Conservation (phyloP, 2,113 vertebrate species). For the Ranitomeya variabilis region DNA sequence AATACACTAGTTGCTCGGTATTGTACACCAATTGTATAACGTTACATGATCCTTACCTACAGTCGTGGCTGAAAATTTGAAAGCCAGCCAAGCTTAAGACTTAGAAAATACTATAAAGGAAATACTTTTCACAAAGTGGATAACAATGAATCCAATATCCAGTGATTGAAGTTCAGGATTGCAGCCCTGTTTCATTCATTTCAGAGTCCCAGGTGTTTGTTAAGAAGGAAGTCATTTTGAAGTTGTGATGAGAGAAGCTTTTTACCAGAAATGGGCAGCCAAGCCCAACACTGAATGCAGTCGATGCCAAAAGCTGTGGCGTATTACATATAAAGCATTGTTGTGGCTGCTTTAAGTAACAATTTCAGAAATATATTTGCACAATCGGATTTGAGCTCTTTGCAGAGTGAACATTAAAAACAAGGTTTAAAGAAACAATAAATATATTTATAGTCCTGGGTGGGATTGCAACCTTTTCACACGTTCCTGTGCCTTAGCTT, state of each 20-base stretch:
- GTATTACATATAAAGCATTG: conserved; percentile 61
- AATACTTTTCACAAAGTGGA: conserved; percentile 42
- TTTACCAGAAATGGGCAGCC: conserved; percentile 64
- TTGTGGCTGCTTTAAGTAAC: conserved; percentile 60
- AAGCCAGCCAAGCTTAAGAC: conserved; percentile 10
- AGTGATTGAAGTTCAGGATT: conserved; percentile 65
- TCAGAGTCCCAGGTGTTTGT: conserved; percentile 71
- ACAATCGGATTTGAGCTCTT: conserved; percentile 57
- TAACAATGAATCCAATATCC: conserved; percentile 40
- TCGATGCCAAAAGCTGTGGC: conserved; percentile 58
- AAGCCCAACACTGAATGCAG: conserved; percentile 61
- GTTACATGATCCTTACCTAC: conserved; percentile 18
- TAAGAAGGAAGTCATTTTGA: conserved; percentile 64
- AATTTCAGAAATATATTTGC: conserved; percentile 52
- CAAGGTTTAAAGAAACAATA: conserved; percentile 56
- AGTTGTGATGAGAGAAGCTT: conserved; percentile 67
- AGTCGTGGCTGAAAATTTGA: conserved; percentile 14
- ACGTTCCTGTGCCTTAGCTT: conserved; percentile 59
- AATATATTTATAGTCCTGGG: conserved; percentile 41
- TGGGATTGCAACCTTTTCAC: conserved; percentile 56
- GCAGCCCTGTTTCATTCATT: conserved; percentile 64
- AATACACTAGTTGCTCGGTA: neutral
- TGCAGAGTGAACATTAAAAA: conserved; percentile 54
- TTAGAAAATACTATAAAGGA: conserved; percentile 26
- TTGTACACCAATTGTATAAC: neutral